phyloP scores from a whole-genome alignment of 2,113 vertebrate genomes.

The Burhinus bistriatus region DNA sequence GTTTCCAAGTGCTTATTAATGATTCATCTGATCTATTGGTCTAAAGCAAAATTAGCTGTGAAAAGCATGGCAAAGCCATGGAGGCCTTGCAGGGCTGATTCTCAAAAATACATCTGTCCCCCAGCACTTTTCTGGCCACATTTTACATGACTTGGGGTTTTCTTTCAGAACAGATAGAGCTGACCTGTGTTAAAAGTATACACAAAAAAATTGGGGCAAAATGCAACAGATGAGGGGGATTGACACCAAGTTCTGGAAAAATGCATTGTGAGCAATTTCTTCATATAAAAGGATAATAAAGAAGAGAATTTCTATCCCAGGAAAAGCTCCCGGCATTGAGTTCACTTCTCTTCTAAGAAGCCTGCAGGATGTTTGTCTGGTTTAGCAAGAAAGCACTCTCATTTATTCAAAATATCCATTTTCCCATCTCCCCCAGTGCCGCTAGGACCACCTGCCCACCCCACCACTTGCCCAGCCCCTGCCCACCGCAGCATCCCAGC shows the following conservation, averaged over 20 bases:
- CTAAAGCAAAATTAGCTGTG: slow-evolving; percentile 16
- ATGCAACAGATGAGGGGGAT: neutral
- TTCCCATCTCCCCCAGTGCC: neutral
- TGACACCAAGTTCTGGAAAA: neutral
- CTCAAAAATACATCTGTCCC: neutral
- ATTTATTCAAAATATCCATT: neutral
- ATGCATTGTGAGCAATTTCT: neutral
- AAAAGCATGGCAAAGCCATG: slow-evolving; percentile 4
- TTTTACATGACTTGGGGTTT: neutral
- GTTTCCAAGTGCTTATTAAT: slow-evolving; percentile 45
- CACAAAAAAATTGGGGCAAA: neutral
- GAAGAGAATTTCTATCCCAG: neutral
- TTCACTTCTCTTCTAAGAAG: neutral
- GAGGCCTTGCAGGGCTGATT: neutral
- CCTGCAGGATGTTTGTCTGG: neutral
- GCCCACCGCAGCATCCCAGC: neutral
- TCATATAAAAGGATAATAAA: neutral
- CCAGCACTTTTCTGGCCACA: neutral
- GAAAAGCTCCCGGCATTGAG: neutral
- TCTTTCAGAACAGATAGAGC: neutral
- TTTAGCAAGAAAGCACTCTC: neutral
- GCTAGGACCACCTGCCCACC: neutral
- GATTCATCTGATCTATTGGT: slow-evolving; percentile 48
- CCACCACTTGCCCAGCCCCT: neutral
- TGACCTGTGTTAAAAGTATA: neutral